Evolutionary conservation across 2,113 vertebrate species (phyloP).

Genomic region (Mastomys coucha): DNA sequence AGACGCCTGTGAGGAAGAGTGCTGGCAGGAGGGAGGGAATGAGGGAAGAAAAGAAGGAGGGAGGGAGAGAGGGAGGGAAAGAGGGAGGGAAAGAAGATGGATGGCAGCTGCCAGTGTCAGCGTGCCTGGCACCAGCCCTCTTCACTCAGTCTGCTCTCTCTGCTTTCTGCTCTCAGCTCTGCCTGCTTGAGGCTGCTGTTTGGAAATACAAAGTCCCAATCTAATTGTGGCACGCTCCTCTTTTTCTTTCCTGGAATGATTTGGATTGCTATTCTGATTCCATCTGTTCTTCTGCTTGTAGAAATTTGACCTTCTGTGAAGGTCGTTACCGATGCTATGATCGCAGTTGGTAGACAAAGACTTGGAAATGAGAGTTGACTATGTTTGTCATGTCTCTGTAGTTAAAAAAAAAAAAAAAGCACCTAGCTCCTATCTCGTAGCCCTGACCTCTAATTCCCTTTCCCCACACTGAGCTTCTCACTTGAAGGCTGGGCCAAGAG

Average conservation of each 20-base stretch:
- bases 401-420: not conserved
- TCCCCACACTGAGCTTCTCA: not conserved
- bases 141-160: not conserved
- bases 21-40: not conserved
- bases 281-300: constrained; percentile 37
- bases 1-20: not conserved
- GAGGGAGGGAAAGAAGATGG: not conserved
- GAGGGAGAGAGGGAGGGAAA: not conserved
- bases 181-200: constrained; percentile 32
- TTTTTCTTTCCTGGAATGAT: not conserved
- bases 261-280: constrained; percentile 3
- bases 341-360: not conserved
- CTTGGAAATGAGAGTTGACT: not conserved
- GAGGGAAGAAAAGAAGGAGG: too few relatives aligned
- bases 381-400: not conserved
- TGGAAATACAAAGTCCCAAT: constrained; percentile 51
- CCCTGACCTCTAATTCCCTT: not conserved
- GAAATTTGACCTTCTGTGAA: constrained; percentile 37
- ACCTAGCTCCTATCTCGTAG: not conserved
- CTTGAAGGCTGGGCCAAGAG: not conserved
- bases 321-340: not conserved
- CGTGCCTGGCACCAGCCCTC: not conserved
- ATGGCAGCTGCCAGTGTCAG: constrained; percentile 16
- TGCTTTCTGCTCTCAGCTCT: not conserved
- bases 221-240: constrained; percentile 22